Evolutionary conservation across 2,113 vertebrate species (phyloP).

Genomic region (Campylorhamphus procurvoides): DNA sequence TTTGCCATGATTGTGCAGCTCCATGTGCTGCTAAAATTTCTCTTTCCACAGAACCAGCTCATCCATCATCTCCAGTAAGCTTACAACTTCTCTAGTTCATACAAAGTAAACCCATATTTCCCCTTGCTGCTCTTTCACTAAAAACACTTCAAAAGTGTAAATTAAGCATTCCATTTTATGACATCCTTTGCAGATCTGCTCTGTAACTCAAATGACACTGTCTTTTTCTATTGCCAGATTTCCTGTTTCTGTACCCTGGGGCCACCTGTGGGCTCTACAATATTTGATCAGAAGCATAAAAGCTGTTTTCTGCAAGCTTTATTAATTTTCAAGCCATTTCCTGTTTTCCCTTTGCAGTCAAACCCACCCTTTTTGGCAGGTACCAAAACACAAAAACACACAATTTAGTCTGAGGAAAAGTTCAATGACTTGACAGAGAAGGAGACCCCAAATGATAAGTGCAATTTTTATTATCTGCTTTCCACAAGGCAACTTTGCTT

Average conservation of each 20-base stretch:
- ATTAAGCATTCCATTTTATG: neutral
- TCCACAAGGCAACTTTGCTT: neutral
- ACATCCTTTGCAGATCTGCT: neutral
- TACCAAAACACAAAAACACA: neutral
- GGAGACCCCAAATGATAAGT: neutral
- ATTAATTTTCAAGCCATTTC: conserved; percentile 67
- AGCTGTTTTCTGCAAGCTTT: conserved; percentile 62
- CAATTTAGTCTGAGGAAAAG: neutral
- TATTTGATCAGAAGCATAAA: conserved; percentile 20
- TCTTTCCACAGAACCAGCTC: neutral
- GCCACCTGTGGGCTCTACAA: neutral
- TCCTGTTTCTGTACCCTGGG: neutral
- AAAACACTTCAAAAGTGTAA: neutral
- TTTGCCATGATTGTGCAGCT: neutral
- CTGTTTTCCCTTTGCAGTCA: conserved; percentile 67
- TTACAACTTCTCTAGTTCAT: neutral
- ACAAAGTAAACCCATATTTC: neutral
- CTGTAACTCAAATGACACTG: neutral
- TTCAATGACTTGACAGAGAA: neutral
- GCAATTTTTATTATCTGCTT: neutral
- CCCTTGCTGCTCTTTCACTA: neutral
- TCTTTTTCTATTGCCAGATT: neutral
- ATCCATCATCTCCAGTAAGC: neutral
- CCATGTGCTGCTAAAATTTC: neutral
- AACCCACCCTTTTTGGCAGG: conserved; percentile 59